phyloP scores from a whole-genome alignment of 2,113 vertebrate genomes.

The Crotophaga sulcirostris region DNA sequence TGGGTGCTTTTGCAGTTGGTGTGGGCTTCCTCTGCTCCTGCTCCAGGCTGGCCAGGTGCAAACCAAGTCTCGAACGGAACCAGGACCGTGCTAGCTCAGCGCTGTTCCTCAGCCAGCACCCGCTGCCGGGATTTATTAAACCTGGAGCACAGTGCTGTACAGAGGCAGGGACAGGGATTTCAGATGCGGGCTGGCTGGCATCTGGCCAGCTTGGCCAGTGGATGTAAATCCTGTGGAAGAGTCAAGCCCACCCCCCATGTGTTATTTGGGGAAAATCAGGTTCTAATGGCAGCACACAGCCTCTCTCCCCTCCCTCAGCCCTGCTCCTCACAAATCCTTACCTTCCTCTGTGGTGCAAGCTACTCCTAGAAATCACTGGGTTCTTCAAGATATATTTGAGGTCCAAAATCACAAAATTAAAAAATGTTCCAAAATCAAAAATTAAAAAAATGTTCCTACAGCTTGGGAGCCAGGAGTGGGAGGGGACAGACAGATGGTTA shows the following conservation, averaged over 20 bases:
- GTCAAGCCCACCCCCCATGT: rapidly evolving
- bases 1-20: background rate
- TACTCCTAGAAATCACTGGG: background rate
- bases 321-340: background rate
- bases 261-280: background rate
- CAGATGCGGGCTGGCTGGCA: background rate
- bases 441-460: too few species aligned
- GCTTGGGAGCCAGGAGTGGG: too few species aligned
- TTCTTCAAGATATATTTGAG: background rate
- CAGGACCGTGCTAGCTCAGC: background rate
- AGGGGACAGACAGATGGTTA: too few species aligned
- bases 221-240: background rate
- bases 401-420: too few species aligned
- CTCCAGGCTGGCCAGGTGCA: background rate
- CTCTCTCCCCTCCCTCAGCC: background rate
- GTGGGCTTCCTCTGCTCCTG: background rate
- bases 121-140: background rate
- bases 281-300: background rate
- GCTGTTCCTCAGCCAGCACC: background rate
- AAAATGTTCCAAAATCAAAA: too few species aligned
- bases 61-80: background rate
- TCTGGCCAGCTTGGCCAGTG: background rate
- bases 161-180: background rate
- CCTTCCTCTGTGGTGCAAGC: background rate
- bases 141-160: background rate